Evolutionary conservation across 2,797 vertebrate species (phyloP), one percentile per base, ranked within the genome.

Genomic region (Australoheros facetus): DNA sequence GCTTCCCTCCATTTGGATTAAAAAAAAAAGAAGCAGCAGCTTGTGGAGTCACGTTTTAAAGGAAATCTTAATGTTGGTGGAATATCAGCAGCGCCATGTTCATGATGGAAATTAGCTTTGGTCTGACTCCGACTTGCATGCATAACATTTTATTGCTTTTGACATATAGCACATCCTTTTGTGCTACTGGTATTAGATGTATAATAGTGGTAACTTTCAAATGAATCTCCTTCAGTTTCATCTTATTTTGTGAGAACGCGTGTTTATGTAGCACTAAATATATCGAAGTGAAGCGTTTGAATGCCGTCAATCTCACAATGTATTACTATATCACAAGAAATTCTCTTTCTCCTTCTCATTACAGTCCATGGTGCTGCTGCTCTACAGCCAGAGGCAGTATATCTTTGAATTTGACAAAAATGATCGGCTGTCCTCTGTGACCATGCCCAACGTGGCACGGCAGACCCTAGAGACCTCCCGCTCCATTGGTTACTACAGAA

Each of bases 371-470:
- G 98, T 99, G 39, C 93, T 99, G 66, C 96, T 99, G 9, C 98
- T 99, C 56, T 97, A 97, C 90, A 99, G 98, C 93, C 98, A 99
- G 92, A 95, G 98, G 78, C 98, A 99, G 85, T 99, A 99, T 80
- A 99, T 99, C 94, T 99, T 99, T 53, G 97, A 99, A 87, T 99
- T 99, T 54, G 98, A 99, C 93, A 98, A 98, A 94, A 99, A 99
- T 0, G 97, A 99, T 88, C 95, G 97, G 1, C 95, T 99, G 6
- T 98, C 96, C 4, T 99, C 98, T 0, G 98, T 99, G 88, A 99
- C 98, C 1, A 99, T 99, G 98, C 98, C 98, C 88, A 99, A 99
- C 0, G 98, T 99, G 81, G 98, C 98, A 16, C 96, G 98, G 13
- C 97, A 98, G 92, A 98, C 96, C 0, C 91, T 99, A 66, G 98